Base-by-base conservation (phyloP, 1,140 invertebrate species). In the Aporrectodea caliginosa region DNA sequence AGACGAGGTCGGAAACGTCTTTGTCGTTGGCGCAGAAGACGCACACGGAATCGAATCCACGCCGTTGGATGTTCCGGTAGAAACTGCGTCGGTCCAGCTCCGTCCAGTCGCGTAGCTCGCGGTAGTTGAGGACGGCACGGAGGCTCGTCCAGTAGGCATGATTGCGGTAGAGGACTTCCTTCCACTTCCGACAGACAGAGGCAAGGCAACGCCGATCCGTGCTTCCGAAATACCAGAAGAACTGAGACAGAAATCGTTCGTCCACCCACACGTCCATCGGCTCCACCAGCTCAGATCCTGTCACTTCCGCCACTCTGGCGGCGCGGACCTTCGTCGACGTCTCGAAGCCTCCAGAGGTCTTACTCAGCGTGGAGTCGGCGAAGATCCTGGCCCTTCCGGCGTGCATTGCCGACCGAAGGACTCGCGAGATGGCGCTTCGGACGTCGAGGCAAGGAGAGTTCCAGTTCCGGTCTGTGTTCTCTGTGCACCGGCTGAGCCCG, bases 11-110 rank as follows among this genome's bases (percentile, higher is more conserved):
- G 68, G 93, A 89, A 69, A 95, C 92, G 88, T 97, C 95, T 84
- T 94, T 93, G 86, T 98, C 95, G 14, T 92, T 92, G 34, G 95
- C 94, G 2, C 93, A 93, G 75, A 95, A 90, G 69, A 97, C 89
- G 70, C 92, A 92, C 0, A 97, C 88, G 0, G 93, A 92, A 83
- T 95, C 93, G 86, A 97, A 96, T 32, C 94, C 94, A 81, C 95
- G 90, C 81, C 92, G 90, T 73, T 96, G 91, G 76, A 97, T 90
- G 77, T 93, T 94, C 79, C 92, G 92, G 88, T 94, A 96, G 79
- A 95, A 91, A 58, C 92, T 90, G 70, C 92, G 91, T 82, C 91
- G 91, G 81, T 92, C 92, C 81, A 91, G 91, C 1, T 58, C 22
- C 69, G 82, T 84, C 29, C 95, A 90, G 81, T 96, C 93, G n/a